phyloP scores from a whole-genome alignment of 2,113 vertebrate genomes.

The Lepidothrix coronata region DNA sequence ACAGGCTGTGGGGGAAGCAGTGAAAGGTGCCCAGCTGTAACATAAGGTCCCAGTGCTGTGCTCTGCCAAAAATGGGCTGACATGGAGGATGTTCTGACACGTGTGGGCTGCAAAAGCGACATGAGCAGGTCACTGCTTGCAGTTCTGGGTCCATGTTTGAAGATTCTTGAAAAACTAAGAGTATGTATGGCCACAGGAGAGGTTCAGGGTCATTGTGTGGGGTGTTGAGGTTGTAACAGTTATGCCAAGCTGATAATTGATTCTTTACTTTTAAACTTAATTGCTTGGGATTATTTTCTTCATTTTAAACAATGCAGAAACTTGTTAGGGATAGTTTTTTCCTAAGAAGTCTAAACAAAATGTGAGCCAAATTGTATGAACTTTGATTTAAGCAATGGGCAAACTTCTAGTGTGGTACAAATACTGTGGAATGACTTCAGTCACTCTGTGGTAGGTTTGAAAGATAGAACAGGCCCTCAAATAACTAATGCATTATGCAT shows the following conservation, averaged over 20 bases:
- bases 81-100: fast-evolving
- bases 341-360: background rate
- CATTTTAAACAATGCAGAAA: background rate
- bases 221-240: background rate
- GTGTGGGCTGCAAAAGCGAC: background rate
- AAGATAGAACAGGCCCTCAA: background rate
- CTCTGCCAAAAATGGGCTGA: background rate
- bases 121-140: background rate
- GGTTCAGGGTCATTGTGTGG: background rate
- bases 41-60: background rate
- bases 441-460: background rate
- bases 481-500: background rate
- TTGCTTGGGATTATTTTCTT: background rate
- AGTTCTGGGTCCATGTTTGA: background rate
- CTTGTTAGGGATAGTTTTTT: background rate
- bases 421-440: background rate
- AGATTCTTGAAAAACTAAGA: background rate
- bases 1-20: background rate
- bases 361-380: background rate
- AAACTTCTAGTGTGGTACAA: background rate
- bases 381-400: background rate
- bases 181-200: background rate
- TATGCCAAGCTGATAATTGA: background rate
- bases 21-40: background rate
- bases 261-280: background rate